phyloP scores from a whole-genome alignment of 2,113 vertebrate species.

The Nannospalax galili region DNA sequence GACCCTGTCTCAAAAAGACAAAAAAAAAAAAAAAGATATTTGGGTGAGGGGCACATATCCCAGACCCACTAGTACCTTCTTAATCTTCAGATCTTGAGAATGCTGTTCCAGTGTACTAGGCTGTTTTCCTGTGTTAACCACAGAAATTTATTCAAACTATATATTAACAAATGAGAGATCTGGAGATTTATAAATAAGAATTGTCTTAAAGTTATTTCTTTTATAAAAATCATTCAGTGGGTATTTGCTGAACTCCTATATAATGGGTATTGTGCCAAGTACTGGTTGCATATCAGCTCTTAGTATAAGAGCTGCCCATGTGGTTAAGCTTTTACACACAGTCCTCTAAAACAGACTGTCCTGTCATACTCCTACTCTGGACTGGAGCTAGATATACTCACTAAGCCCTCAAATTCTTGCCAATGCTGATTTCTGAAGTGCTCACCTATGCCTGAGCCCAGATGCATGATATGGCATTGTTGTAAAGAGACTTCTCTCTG shows the following conservation, averaged over 20 bases:
- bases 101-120: background rate
- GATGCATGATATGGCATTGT: accelerated
- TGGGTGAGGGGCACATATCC: too few species aligned
- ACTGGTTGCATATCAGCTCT: background rate
- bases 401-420: background rate
- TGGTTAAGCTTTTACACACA: background rate
- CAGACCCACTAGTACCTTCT: background rate
- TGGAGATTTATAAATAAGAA: conserved; percentile 31
- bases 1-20: background rate
- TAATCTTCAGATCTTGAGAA: conserved; percentile 32
- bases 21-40: background rate
- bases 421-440: background rate
- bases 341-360: background rate
- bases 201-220: background rate
- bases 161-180: conserved; percentile 16
- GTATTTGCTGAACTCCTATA: background rate
- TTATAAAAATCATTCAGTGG: background rate
- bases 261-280: background rate
- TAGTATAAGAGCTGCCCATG: background rate
- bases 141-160: background rate
- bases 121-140: conserved; percentile 22
- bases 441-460: background rate
- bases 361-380: background rate
- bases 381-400: background rate
- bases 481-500: background rate